Conservation (phyloP, 2,888 invertebrate species). For the Lucinisca nassula region DNA sequence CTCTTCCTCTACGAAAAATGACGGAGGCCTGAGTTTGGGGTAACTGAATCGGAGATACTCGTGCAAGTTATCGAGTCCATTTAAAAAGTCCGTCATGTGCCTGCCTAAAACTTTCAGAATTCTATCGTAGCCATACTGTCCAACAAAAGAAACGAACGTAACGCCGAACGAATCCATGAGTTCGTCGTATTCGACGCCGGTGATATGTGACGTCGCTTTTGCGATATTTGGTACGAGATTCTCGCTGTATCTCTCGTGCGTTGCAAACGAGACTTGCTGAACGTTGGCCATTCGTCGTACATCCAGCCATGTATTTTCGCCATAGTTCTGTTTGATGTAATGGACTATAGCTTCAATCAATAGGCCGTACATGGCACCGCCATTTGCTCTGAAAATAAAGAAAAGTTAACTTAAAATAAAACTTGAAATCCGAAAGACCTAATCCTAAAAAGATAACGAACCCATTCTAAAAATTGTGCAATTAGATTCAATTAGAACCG, state of each 20-base stretch:
- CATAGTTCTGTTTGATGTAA: conserved; percentile 97
- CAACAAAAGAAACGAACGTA: conserved; percentile 97
- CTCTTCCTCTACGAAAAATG: conserved; percentile 99
- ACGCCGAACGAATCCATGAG: conserved; percentile 98
- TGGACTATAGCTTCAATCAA: conserved; percentile 97
- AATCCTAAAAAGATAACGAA: too few relatives aligned
- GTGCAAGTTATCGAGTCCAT: conserved; percentile 97
- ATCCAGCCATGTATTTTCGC: conserved; percentile 97
- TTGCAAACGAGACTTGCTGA: conserved; percentile 92
- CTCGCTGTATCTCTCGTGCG: conserved; percentile 98
- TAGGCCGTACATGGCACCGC: conserved; percentile 95
- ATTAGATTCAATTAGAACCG: too few relatives aligned
- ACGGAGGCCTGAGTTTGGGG: conserved; percentile 96
- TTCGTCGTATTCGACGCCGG: conserved; percentile 94
- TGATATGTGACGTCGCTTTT: conserved; percentile 79
- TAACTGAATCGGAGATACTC: conserved; percentile 99
- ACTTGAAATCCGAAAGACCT: too few relatives aligned
- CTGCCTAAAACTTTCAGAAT: conserved; percentile 90
- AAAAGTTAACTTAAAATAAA: too few relatives aligned
- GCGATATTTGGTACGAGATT: conserved; percentile 95
- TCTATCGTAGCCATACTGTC: conserved; percentile 97
- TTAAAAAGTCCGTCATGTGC: conserved; percentile 98
- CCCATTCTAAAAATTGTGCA: too few relatives aligned
- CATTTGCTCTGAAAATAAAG: conserved; percentile 48
- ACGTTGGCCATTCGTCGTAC: conserved; percentile 95